Conservation (phyloP, 2,888 invertebrate genomes). For the Rhabditoides inermis region DNA sequence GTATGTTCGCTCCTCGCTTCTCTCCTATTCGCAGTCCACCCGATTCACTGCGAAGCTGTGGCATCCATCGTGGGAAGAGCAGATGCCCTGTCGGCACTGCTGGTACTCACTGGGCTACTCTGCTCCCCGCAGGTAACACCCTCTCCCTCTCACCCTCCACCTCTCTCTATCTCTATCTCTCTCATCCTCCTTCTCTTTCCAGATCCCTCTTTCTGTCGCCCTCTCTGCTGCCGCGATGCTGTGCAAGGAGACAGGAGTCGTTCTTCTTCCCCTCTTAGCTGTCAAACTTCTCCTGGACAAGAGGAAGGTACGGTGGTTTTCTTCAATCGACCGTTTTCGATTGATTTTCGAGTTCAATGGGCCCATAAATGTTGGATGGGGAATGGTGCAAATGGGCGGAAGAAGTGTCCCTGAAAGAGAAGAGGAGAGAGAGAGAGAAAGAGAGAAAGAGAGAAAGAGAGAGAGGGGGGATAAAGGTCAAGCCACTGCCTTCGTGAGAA, state of each 20-base stretch:
- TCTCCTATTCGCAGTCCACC: slow-evolving; percentile 83
- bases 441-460: background rate
- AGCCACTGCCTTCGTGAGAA: background rate
- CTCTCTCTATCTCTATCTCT: background rate
- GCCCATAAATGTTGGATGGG: background rate
- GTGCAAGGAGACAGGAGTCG: slow-evolving; percentile 20
- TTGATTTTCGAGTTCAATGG: too few species aligned
- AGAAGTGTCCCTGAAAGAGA: background rate
- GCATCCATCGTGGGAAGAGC: slow-evolving; percentile 79
- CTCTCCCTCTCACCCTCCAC: too few species aligned
- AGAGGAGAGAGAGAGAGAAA: background rate
- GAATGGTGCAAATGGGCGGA: background rate
- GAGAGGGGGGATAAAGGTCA: background rate
- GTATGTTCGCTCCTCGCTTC: slow-evolving; percentile 69
- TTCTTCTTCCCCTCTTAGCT: slow-evolving; percentile 13
- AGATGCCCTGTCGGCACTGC: slow-evolving; percentile 80
- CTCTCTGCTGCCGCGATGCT: slow-evolving; percentile 11
- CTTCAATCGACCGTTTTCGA: too few species aligned
- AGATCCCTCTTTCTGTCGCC: background rate
- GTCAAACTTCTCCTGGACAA: too few species aligned
- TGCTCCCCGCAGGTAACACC: slow-evolving; percentile 1
- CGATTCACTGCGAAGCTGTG: slow-evolving; percentile 83
- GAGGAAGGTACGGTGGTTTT: too few species aligned
- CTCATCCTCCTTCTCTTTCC: background rate
- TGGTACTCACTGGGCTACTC: slow-evolving; percentile 62